Evolutionary conservation across 2,888 invertebrate species (phyloP).

Genomic region (Lithosia quadra): DNA sequence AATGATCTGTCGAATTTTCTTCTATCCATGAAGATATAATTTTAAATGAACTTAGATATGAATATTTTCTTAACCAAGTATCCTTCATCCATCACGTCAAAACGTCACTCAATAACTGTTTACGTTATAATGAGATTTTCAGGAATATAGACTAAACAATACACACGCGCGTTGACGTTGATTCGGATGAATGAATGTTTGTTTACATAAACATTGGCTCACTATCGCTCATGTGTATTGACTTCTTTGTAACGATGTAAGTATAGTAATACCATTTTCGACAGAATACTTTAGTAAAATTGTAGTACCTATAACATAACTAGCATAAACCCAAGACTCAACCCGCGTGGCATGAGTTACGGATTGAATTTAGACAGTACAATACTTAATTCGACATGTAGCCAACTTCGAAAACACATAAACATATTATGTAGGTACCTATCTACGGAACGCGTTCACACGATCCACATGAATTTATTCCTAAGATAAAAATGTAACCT

Average conservation of each 20-base stretch:
- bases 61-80: conserved; percentile 8
- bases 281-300: not conserved
- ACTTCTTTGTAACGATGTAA: conserved; percentile 1
- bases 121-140: conserved; percentile 37
- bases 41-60: not conserved
- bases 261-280: not conserved
- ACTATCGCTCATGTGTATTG: conserved; percentile 22
- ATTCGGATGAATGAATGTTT: conserved; percentile 35
- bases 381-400: no score
- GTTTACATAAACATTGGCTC: conserved; percentile 37
- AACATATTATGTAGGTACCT: no score
- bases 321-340: no score
- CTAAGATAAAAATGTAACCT: no score
- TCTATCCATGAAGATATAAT: no score
- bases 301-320: not conserved
- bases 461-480: no score
- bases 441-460: no score
- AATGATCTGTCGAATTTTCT: not conserved
- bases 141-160: conserved; percentile 45
- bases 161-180: conserved; percentile 17
- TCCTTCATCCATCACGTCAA: conserved; percentile 19
- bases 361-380: no score
- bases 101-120: conserved; percentile 35
- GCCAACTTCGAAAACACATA: no score
- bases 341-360: no score